Percentiles rank a stretch among this genome's conserved stretches.
Conservation (phyloP, 2,113 vertebrate species). For the Pandion haliaetus region DNA sequence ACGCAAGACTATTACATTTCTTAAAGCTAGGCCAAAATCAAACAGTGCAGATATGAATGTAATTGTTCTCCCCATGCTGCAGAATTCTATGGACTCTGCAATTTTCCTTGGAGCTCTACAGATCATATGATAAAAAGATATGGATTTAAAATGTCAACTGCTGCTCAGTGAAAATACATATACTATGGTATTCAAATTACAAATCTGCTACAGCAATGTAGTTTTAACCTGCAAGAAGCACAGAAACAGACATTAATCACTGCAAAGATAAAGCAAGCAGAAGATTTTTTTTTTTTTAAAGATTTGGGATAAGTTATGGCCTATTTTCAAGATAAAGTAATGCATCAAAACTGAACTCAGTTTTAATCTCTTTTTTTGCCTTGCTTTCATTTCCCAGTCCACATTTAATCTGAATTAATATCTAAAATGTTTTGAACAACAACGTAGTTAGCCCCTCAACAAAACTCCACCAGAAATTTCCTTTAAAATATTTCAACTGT, state of each 20-base stretch:
- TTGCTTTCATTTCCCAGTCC: background rate
- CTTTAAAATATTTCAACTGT: background rate
- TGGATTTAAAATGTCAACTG: background rate
- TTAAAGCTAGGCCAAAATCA: background rate
- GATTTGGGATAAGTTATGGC: background rate
- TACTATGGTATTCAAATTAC: background rate
- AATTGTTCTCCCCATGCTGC: background rate
- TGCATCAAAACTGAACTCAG: background rate
- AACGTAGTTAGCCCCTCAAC: background rate
- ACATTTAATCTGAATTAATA: background rate
- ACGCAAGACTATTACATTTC: background rate
- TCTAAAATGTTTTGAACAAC: background rate
- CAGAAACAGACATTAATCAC: background rate
- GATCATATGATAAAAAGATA: background rate
- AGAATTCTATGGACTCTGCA: background rate
- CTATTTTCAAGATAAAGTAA: background rate
- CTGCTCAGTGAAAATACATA: background rate
- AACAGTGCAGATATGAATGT: fast-evolving
- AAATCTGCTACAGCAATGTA: background rate
- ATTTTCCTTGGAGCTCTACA: background rate
- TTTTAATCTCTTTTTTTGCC: background rate
- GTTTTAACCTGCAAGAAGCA: background rate
- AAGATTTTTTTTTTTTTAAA: background rate
- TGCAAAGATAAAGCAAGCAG: background rate
- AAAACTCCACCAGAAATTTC: background rate